Percentiles rank a stretch among this genome's conserved stretches.
Conservation (phyloP, 2,797 vertebrate genomes). For the Melanotaenia maccullochi region DNA sequence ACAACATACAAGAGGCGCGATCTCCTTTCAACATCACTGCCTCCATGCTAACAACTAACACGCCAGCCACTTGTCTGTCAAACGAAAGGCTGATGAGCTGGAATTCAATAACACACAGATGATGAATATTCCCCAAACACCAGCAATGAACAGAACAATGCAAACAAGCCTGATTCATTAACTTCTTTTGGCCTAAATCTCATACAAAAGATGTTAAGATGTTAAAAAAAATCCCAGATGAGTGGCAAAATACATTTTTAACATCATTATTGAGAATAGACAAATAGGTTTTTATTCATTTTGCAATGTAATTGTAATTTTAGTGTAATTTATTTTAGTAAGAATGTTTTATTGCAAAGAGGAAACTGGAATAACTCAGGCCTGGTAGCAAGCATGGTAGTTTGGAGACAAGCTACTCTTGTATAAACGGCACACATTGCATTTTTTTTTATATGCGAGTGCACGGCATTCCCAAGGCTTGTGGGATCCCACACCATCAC, state of each 20-base stretch:
- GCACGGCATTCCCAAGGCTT: slow-evolving; percentile 61
- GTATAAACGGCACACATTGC: slow-evolving; percentile 57
- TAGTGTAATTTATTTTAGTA: slow-evolving; percentile 27
- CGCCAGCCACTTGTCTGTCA: slow-evolving; percentile 69
- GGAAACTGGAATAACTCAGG: slow-evolving; percentile 63
- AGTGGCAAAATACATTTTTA: background rate
- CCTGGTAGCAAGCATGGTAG: slow-evolving; percentile 47
- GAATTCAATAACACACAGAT: slow-evolving; percentile 70
- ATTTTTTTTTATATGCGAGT: slow-evolving; percentile 62
- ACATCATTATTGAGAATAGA: background rate
- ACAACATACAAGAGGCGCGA: slow-evolving; percentile 76
- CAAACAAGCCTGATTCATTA: slow-evolving; percentile 59
- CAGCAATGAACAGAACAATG: slow-evolving; percentile 62
- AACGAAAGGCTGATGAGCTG: slow-evolving; percentile 62
- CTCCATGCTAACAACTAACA: slow-evolving; percentile 68
- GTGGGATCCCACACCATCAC: slow-evolving; percentile 22
- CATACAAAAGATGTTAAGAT: slow-evolving; percentile 16
- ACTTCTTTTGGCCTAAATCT: slow-evolving; percentile 47
- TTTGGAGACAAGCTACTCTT: slow-evolving; percentile 56
- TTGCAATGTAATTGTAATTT: slow-evolving; percentile 7
- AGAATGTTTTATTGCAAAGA: slow-evolving; percentile 52
- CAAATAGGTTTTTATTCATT: background rate
- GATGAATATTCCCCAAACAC: slow-evolving; percentile 73
- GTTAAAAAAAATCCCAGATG: slow-evolving; percentile 5
- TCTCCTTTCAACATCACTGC: slow-evolving; percentile 70